Percentiles rank a stretch among this genome's conserved stretches.
Evolutionary conservation across 35 echinoderm and acorn worm species (phyloP).

Genomic region (Holothuria glaberrima): DNA sequence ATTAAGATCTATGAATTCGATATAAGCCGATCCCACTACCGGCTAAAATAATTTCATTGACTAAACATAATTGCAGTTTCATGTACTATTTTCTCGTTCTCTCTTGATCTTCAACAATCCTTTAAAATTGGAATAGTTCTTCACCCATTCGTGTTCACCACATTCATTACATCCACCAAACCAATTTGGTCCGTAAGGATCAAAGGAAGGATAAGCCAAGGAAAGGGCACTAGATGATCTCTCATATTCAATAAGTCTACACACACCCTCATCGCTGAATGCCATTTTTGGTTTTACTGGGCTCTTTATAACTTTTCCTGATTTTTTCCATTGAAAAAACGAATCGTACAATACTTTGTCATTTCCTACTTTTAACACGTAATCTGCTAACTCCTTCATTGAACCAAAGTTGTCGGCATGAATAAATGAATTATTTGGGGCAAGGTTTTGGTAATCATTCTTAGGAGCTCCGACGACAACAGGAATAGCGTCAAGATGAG

Average conservation of each 20-base stretch:
- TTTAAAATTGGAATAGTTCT: background rate
- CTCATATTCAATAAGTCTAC: too few relatives aligned
- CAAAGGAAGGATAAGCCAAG: background rate
- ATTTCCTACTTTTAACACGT: background rate
- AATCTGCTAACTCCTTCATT: too few relatives aligned
- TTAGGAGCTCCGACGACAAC: background rate
- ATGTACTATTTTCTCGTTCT: too few relatives aligned
- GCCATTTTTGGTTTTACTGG: background rate
- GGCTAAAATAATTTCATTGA: too few relatives aligned
- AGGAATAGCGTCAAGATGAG: background rate
- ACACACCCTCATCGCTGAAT: too few relatives aligned
- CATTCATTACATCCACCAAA: background rate
- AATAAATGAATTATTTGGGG: conserved; percentile 27
- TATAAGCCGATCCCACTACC: too few relatives aligned
- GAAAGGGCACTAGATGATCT: too few relatives aligned
- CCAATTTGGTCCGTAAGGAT: too few relatives aligned
- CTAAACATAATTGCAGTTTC: too few relatives aligned
- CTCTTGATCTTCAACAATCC: too few relatives aligned
- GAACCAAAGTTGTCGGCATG: too few relatives aligned
- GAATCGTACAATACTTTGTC: background rate
- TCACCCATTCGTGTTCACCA: conserved; percentile 1
- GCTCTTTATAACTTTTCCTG: background rate
- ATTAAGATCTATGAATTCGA: too few relatives aligned
- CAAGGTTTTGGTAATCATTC: background rate
- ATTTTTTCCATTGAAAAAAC: background rate